These are phyloP conservation scores for Andricus curvator DNA, from an alignment of 2,888 invertebrate genomes.

Conservation along the genomic window DNA sequence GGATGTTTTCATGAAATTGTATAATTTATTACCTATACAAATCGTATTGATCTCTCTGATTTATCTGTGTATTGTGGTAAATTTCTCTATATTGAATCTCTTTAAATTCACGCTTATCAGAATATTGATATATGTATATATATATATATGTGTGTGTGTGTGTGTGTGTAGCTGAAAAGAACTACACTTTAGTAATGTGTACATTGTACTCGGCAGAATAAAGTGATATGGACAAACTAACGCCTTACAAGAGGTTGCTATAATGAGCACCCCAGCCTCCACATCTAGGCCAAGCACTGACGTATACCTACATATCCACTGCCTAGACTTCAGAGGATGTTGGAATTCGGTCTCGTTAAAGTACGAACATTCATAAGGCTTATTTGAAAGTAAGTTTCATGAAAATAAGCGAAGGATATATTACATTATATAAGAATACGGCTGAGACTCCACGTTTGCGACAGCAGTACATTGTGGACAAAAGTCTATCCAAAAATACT, in stretches of 20 bases:
- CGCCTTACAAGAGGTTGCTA: conserved; percentile 67
- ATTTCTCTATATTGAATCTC: neutral
- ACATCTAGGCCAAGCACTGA: conserved; percentile 73
- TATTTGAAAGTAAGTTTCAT: neutral
- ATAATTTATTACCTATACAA: no score
- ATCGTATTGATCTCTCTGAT: no score
- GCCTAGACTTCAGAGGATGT: conserved; percentile 37
- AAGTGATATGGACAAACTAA: conserved; percentile 61
- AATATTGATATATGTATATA: no score
- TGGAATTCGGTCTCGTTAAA: conserved; percentile 42
- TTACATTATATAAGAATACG: no score
- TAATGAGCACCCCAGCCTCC: conserved; percentile 73
- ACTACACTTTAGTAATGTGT: conserved; percentile 58
- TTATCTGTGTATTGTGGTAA: neutral
- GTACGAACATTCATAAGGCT: conserved; percentile 34
- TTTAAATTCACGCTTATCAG: neutral
- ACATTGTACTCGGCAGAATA: conserved; percentile 62
- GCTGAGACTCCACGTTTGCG: no score
- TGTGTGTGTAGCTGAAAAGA: neutral
- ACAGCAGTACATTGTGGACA: no score
- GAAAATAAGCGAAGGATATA: neutral
- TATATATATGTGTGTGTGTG: no score
- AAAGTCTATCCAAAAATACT: no score
- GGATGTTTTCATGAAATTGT: no score
- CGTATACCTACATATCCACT: conserved; percentile 57